Percentiles rank a stretch among this genome's conserved stretches.
phyloP scores from a whole-genome alignment of 2,888 invertebrate species.

The Dioctria linearis region DNA sequence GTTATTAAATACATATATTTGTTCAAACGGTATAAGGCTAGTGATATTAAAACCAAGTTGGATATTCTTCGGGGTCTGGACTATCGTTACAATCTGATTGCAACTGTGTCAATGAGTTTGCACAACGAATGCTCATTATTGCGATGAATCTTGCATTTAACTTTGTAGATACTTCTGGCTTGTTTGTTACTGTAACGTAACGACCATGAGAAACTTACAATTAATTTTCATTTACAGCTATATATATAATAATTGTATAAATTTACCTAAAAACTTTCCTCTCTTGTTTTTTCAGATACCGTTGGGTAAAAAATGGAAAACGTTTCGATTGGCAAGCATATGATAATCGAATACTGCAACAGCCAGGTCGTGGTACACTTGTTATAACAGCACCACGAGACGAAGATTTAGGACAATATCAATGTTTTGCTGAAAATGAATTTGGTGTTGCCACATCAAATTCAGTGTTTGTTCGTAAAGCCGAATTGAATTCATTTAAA shows the following conservation, averaged over 20 bases:
- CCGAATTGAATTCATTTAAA: constrained; percentile 91
- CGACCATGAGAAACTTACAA: neutral
- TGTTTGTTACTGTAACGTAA: too few relatives aligned
- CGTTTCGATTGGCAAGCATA: constrained; percentile 95
- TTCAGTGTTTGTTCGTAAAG: constrained; percentile 94
- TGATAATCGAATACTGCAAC: constrained; percentile 94
- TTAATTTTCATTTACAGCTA: too few relatives aligned
- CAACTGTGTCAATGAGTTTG: too few relatives aligned
- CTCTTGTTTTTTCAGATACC: constrained; percentile 75
- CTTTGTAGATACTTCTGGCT: too few relatives aligned
- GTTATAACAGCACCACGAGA: constrained; percentile 90
- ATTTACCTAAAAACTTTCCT: neutral
- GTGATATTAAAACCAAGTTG: too few relatives aligned
- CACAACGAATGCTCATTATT: too few relatives aligned
- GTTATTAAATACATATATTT: too few relatives aligned
- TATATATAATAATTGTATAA: too few relatives aligned
- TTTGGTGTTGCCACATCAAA: constrained; percentile 95
- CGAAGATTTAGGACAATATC: constrained; percentile 95
- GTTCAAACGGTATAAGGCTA: too few relatives aligned
- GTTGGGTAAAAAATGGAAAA: constrained; percentile 97
- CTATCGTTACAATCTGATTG: too few relatives aligned
- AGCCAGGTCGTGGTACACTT: constrained; percentile 93
- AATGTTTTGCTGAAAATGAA: constrained; percentile 95
- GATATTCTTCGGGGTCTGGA: too few relatives aligned
- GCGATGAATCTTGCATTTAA: too few relatives aligned